Evolutionary conservation across 1,140 invertebrate species (phyloP), one percentile per base, ranked within the genome.

Genomic region (Papilio xuthus): DNA sequence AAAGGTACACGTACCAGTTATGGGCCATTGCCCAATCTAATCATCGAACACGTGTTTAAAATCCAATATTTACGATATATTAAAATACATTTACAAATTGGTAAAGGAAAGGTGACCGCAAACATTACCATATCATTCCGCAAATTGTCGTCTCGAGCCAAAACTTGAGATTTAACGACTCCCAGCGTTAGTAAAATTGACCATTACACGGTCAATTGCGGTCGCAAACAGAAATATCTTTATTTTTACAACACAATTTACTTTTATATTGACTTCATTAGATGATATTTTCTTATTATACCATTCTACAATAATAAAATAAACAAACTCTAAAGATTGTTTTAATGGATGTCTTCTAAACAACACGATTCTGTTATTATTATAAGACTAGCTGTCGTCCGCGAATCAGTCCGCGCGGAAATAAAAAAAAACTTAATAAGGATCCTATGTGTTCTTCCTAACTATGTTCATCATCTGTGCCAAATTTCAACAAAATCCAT

Each of bases 61-160:
- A 71, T 13, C 9, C 8, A 37, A 42, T 20, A 42, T 20, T 71
- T n/a, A 71, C n/a, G 18, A 42, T 23, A 71, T 6, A 32, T 37
- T n/a, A 20, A n/a, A 42, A 42, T n/a, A 73, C 42, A 44, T 47
- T 15, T 73, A 47, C 71, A 73, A 73, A 73, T 47, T 73, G n/a
- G 42, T 44, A 13, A 23, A n/a, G 20, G 20, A 47, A 47, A 73
- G 71, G 71, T 73, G 71, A 73, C 71, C 71, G 20, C 37, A 47
- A 42, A 47, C 71, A 73, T 44, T 41, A 70, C 60, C 60, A 67
- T 67, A 67, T 15, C 60, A 18, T 67, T 28, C 32, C 26, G 13
- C 60, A 67, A 67, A 73, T 42, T 73, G 23, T 28, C 42, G 10
- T 42, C 71, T 20, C 37, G 71, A 26, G 42, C 71, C 71, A 73